Evolutionary conservation across 2,113 vertebrate genomes (phyloP).

Genomic region (Lepidiolamprologus cunningtoni): DNA sequence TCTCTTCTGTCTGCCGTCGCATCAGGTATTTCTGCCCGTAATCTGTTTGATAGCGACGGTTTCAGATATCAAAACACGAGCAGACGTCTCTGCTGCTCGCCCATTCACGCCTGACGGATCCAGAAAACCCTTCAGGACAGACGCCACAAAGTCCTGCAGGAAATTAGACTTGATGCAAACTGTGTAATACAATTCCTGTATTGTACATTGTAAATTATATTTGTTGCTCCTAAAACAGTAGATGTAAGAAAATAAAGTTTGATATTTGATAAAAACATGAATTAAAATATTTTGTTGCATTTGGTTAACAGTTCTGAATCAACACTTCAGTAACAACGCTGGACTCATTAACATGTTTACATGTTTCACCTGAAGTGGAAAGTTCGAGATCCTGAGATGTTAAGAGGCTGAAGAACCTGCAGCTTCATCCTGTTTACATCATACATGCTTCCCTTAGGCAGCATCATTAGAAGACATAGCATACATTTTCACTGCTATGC

Average conservation of each 20-base stretch:
- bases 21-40: conserved; percentile 1
- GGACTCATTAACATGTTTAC: not conserved
- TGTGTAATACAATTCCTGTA: not conserved
- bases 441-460: not conserved
- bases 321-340: not conserved
- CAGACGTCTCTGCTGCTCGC: not conserved
- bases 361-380: not conserved
- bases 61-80: conserved; percentile 28
- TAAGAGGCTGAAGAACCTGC: no score
- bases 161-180: not conserved
- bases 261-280: not conserved
- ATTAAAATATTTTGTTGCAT: not conserved
- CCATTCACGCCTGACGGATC: not conserved
- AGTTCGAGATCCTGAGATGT: not conserved
- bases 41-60: conserved; percentile 8
- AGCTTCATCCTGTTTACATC: not conserved
- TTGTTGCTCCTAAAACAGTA: not conserved
- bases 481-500: not conserved
- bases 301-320: not conserved
- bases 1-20: not conserved
- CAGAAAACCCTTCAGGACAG: not conserved
- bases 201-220: not conserved
- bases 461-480: fast-evolving
- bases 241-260: not conserved
- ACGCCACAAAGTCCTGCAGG: fast-evolving